A percentile compares a stretch with the other conserved stretches of the same genome.
These are phyloP conservation scores for Amphimallon solstitiale DNA, from an alignment of 2,888 invertebrate genomes.

Conservation along the genomic window DNA sequence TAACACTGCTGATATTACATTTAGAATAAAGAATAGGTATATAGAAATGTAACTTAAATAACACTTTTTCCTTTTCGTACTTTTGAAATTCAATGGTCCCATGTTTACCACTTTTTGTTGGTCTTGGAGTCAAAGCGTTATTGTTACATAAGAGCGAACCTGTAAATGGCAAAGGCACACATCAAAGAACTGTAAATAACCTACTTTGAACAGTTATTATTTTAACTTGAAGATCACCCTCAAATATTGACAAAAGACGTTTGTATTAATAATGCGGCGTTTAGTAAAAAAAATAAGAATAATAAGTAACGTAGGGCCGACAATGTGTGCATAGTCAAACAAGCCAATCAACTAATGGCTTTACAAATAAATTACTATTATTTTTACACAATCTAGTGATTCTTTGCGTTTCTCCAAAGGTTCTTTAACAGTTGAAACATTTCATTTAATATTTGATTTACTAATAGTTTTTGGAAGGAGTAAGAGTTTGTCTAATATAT, in stretches of 20 bases:
- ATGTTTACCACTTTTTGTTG: conserved; percentile 12
- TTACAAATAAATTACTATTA: conserved; percentile 26
- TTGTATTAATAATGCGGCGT: conserved; percentile 21
- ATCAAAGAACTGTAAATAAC: conserved; percentile 21
- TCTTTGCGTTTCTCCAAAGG: too few relatives aligned
- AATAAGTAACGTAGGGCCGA: conserved; percentile 22
- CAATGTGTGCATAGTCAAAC: conserved; percentile 8
- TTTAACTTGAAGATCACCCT: conserved; percentile 39
- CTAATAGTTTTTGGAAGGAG: too few relatives aligned
- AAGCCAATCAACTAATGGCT: conserved; percentile 23
- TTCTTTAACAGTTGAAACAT: too few relatives aligned
- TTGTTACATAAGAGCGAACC: conserved; percentile 10
- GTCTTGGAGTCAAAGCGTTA: conserved; percentile 20
- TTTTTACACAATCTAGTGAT: too few relatives aligned
- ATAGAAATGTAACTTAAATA: too few relatives aligned
- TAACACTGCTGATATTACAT: too few relatives aligned
- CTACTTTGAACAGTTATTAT: conserved; percentile 40
- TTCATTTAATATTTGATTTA: too few relatives aligned
- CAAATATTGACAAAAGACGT: conserved; percentile 34
- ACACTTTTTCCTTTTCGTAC: neutral
- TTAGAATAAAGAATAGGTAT: too few relatives aligned
- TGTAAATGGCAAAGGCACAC: conserved; percentile 18
- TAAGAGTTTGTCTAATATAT: too few relatives aligned
- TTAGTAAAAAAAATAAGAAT: conserved; percentile 25
- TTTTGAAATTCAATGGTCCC: conserved; percentile 3